Evolutionary conservation across 2,888 invertebrate species (phyloP), one percentile per base, ranked within the genome.

Genomic region (Lithophane socia): DNA sequence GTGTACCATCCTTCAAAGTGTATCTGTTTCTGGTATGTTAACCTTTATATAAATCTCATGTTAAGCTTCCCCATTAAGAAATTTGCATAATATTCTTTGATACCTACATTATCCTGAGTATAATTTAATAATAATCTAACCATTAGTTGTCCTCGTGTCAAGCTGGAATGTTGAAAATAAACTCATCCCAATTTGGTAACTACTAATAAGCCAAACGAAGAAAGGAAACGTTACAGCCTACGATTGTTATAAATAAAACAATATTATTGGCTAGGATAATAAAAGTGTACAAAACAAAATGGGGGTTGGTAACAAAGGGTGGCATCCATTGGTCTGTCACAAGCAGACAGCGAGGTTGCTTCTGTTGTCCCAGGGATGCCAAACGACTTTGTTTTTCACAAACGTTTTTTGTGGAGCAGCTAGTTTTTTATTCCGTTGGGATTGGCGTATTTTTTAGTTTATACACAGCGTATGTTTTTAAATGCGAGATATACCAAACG

Each of bases 281-380:
- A 81, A 84, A 79, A 84, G 64, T 79, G 76, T 81, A 80, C 73
- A 80, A 83, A 89, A 84, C 82, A 72, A 68, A 83, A 72, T 77
- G 67, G 81, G 65, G 49, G 73, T 75, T 75, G 76, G 73, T 60
- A 73, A 81, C 82, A 84, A 85, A 82, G 75, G 77, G 66, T 44
- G 56, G 54, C 77, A 64, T 66, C 86, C 79, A 83, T 77, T 78
- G 86, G 75, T 76, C 79, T 89, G 88, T 87, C 89, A 83, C 73
- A 44, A 52, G 73, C 88, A 88, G 88, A 75, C 80, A 64, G 65
- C 47, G 75, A 72, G 80, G 81, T 61, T 82, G 82, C 77, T 73
- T 77, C 80, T 71, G 80, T 73, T 75, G 75, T 77, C 47, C 68
- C 71, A 80, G 83, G 88, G 82, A 77, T 77, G 82, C 75, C 82